phyloP scores from a whole-genome alignment of 2,113 vertebrate genomes.

The Solenodon paradoxus region DNA sequence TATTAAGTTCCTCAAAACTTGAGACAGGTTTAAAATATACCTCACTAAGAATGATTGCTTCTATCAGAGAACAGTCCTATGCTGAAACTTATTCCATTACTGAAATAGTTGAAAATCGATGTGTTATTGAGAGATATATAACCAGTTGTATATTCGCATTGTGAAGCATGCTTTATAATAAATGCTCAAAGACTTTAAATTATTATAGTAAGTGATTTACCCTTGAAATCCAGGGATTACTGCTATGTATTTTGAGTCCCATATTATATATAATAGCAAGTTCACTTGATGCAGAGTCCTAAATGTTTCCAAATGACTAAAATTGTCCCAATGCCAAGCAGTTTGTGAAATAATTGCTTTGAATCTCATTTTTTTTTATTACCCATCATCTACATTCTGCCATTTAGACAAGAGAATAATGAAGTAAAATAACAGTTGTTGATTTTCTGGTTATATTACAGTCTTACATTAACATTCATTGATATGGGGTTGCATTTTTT shows the following conservation, averaged over 20 bases:
- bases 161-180: background rate
- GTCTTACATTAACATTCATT: slow-evolving; percentile 15
- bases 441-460: background rate
- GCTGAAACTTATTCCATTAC: background rate
- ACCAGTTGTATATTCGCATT: background rate
- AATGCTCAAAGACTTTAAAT: background rate
- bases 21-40: background rate
- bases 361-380: slow-evolving; percentile 3
- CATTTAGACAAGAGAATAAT: background rate
- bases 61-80: background rate
- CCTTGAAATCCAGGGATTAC: background rate
- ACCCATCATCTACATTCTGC: background rate
- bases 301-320: background rate
- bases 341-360: slow-evolving; percentile 21
- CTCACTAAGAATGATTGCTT: background rate
- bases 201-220: background rate
- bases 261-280: background rate
- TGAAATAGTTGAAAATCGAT: slow-evolving; percentile 19
- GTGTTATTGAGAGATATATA: background rate
- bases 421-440: background rate
- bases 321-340: background rate
- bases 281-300: background rate
- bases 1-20: background rate
- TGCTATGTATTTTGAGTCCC: background rate
- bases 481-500: background rate